phyloP scores from a whole-genome alignment of 1,140 invertebrate genomes.

The Mactra quadrangularis region DNA sequence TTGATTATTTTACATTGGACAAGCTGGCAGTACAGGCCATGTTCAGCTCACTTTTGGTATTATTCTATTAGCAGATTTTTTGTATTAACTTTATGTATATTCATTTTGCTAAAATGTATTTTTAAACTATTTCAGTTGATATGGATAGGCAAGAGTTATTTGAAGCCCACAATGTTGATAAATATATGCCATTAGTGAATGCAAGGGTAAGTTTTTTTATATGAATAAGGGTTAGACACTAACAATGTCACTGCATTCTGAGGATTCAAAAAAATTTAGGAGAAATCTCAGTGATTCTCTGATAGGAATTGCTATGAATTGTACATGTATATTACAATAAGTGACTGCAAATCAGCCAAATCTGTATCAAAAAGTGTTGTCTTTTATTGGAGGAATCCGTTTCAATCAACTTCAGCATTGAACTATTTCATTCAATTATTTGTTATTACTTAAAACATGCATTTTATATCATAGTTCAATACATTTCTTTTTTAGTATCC shows the following conservation, averaged over 20 bases:
- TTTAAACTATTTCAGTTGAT: slow-evolving; percentile 40
- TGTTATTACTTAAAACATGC: too few relatives aligned
- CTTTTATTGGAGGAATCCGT: too few relatives aligned
- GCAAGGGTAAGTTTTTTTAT: slow-evolving; percentile 19
- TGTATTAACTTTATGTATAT: background rate
- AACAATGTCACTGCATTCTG: background rate
- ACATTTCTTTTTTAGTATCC: too few relatives aligned
- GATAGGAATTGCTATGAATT: background rate
- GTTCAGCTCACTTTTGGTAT: background rate
- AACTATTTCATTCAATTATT: too few relatives aligned
- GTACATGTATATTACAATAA: background rate
- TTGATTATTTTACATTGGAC: background rate
- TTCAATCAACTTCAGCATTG: too few relatives aligned
- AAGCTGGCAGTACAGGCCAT: background rate
- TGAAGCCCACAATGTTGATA: slow-evolving; percentile 25
- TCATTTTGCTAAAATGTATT: too few relatives aligned
- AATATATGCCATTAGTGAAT: slow-evolving; percentile 40
- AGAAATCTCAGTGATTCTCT: background rate
- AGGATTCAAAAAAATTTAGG: background rate
- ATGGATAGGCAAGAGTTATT: slow-evolving; percentile 32
- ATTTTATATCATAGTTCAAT: too few relatives aligned
- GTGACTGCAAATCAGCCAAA: background rate
- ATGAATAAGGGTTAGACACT: background rate
- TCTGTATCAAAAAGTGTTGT: background rate
- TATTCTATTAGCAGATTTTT: background rate